Base-by-base conservation (phyloP, 2,113 vertebrate genomes). In the Syrrhaptes paradoxus region DNA sequence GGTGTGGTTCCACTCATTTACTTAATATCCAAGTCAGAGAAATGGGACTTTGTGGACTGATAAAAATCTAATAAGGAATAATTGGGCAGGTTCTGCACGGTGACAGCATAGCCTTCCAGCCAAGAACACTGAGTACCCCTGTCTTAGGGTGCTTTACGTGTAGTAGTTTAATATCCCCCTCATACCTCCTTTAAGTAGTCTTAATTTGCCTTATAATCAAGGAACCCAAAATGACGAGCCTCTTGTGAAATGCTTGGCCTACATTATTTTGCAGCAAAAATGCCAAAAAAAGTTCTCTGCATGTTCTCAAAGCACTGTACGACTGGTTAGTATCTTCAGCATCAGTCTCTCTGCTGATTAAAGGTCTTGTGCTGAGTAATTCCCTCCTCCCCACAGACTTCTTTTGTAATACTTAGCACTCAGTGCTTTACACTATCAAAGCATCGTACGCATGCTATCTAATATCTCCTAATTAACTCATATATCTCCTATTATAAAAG, bases 371-470 rank as follows among this genome's bases (percentile, higher is more conserved):
- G 79, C 73, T 75, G 29, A 88, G 70, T 87, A 92, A 90, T 71
- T 84, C 89, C 58, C 76, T 88, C 38, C 45, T 86, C n/a, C 41
- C 80, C 73, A 82, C 71, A 87, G 70, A 81, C 7, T 7, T 86
- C 38, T 92, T 95, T 96, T 70, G 85, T 73, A 93, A 79, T 90
- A 92, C 17, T 94, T 93, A 96, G 93, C 96, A 96, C 95, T 90
- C 90, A 70, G 92, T 95, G 88, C 96, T 94, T 95, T 90, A 95
- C 88, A 89, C 46, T 95, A 92, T 96, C 86, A 95, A 97, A 96
- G 86, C 95, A 89, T 89, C 93, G 86, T 70, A 90, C 0, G 17
- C 86, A 93, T 94, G 94, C 92, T 94, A 95, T 95, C 87, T 95
- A 94, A 43, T 85, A 93, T 84, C 46, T 95, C 74, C 83, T 95